Conservation (phyloP, 2,797 vertebrate genomes). For the Chloroceryle amazona region DNA sequence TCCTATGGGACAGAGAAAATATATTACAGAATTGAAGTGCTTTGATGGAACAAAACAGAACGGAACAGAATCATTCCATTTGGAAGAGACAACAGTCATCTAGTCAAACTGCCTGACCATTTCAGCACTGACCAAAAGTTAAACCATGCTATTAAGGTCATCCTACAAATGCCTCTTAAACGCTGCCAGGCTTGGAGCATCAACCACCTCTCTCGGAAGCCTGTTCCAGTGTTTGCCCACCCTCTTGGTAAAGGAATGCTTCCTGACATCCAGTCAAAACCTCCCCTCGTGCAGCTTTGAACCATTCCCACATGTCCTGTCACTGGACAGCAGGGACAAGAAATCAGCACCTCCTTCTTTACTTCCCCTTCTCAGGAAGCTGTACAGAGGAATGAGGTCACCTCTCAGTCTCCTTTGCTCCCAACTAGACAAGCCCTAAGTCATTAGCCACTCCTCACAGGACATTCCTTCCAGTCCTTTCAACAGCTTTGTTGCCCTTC, state of each 20-base stretch:
- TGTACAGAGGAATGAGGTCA: background rate
- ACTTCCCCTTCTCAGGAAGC: background rate
- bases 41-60: background rate
- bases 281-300: background rate
- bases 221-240: too few relatives aligned
- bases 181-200: background rate
- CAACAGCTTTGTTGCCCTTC: background rate
- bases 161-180: background rate
- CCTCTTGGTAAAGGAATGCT: too few relatives aligned
- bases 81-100: background rate
- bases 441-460: too few relatives aligned
- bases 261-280: too few relatives aligned
- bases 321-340: background rate
- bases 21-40: background rate
- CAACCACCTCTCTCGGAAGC: too few relatives aligned
- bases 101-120: background rate
- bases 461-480: background rate
- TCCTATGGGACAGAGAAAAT: constrained; percentile 79
- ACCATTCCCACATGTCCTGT: accelerated
- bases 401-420: too few relatives aligned
- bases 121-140: background rate
- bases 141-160: background rate
- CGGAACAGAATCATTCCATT: background rate
- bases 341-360: background rate
- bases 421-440: too few relatives aligned